Conservation (phyloP, 2,888 invertebrate genomes). For the Elmis aenea region DNA sequence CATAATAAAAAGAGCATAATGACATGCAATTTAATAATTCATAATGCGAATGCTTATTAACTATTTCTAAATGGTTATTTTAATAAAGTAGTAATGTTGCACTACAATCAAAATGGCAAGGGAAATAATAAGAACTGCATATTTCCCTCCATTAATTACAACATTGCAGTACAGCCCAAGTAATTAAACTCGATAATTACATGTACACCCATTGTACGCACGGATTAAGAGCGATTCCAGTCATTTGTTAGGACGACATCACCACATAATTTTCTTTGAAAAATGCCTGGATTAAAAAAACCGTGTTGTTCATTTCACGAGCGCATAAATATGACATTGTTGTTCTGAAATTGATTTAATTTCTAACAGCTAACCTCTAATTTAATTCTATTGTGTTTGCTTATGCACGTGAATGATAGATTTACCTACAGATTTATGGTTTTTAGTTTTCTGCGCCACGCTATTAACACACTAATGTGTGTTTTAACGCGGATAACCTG, state of each 20-base stretch:
- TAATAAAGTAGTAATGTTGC: conserved; percentile 3
- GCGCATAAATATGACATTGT: conserved; percentile 16
- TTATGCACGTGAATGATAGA: conserved; percentile 9
- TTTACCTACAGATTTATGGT: no score
- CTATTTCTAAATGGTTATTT: conserved; percentile 2
- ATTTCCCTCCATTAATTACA: conserved; percentile 9
- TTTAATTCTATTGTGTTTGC: conserved; percentile 15
- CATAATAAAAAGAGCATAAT: no score
- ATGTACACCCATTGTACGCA: conserved; percentile 8
- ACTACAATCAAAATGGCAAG: conserved; percentile 4
- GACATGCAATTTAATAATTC: no score
- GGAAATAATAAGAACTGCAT: conserved; percentile 4
- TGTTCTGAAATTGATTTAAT: conserved; percentile 15
- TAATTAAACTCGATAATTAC: conserved; percentile 9
- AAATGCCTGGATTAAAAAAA: conserved; percentile 6
- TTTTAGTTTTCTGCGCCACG: no score
- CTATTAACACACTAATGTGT: no score
- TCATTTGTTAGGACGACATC: conserved; percentile 5
- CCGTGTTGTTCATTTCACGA: no score
- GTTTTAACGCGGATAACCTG: no score
- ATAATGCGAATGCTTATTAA: conserved; percentile 3
- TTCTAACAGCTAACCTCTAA: conserved; percentile 14
- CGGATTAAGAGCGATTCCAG: no score
- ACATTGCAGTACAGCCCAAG: conserved; percentile 5
- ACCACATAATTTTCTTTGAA: conserved; percentile 1